A percentile compares a stretch with the other conserved stretches of the same genome.
Evolutionary conservation across 2,113 vertebrate species (phyloP).

Genomic region (Lepidothrix coronata): DNA sequence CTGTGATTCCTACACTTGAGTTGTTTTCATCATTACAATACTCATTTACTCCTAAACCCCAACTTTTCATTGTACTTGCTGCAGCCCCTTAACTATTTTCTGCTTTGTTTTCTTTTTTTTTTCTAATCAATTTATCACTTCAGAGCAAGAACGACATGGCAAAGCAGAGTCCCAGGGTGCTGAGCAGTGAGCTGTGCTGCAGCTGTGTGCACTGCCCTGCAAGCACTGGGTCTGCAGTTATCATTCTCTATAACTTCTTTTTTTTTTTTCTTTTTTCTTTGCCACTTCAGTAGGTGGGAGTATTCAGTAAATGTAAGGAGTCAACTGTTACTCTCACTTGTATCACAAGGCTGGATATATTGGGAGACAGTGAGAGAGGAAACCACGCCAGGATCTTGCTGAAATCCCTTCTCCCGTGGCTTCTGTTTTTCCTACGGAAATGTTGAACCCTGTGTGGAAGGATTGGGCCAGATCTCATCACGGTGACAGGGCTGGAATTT

Average conservation of each 20-base stretch:
- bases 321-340: neutral
- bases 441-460: neutral
- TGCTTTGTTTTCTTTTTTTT: neutral
- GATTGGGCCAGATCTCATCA: neutral
- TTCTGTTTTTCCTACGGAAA: neutral
- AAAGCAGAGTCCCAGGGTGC: neutral
- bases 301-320: neutral
- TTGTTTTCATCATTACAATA: neutral
- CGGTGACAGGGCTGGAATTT: neutral
- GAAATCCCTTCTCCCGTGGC: neutral
- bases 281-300: neutral
- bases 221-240: neutral
- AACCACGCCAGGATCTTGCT: neutral
- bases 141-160: neutral
- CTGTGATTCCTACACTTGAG: neutral
- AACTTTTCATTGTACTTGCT: neutral
- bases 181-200: neutral
- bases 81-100: neutral
- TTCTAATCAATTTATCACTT: neutral
- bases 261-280: neutral
- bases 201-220: neutral
- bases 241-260: neutral
- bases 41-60: neutral
- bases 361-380: neutral
- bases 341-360: neutral